Evolutionary conservation across 2,113 vertebrate genomes (phyloP).

Genomic region (Saguinus midas): DNA sequence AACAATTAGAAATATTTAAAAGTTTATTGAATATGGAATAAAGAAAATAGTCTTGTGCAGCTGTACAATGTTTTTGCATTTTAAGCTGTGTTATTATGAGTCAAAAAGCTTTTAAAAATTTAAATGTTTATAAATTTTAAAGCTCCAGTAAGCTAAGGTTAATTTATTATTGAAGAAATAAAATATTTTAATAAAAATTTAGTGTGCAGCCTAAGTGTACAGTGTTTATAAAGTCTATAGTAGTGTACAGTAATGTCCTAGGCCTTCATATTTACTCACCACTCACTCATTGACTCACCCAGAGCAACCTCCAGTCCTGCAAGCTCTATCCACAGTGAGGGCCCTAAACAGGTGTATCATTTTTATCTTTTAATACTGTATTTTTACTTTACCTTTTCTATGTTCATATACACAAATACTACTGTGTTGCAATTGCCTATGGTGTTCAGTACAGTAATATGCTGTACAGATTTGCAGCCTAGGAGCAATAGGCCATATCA

Average conservation of each 20-base stretch:
- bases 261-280: background rate
- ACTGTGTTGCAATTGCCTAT: background rate
- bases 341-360: background rate
- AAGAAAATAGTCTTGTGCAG: background rate
- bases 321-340: background rate
- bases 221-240: background rate
- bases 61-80: background rate
- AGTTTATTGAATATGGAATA: background rate
- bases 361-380: background rate
- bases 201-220: background rate
- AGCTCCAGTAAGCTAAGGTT: background rate
- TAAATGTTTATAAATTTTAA: background rate
- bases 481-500: too few relatives aligned
- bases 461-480: background rate
- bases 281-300: background rate
- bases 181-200: background rate
- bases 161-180: background rate
- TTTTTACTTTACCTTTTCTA: background rate
- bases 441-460: background rate
- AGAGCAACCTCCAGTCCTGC: background rate
- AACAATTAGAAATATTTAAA: background rate
- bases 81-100: background rate
- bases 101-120: background rate
- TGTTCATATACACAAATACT: background rate
- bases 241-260: background rate